These are phyloP conservation scores for Encarsia formosa DNA, from an alignment of 2,888 invertebrate species.

Conservation along the genomic window DNA sequence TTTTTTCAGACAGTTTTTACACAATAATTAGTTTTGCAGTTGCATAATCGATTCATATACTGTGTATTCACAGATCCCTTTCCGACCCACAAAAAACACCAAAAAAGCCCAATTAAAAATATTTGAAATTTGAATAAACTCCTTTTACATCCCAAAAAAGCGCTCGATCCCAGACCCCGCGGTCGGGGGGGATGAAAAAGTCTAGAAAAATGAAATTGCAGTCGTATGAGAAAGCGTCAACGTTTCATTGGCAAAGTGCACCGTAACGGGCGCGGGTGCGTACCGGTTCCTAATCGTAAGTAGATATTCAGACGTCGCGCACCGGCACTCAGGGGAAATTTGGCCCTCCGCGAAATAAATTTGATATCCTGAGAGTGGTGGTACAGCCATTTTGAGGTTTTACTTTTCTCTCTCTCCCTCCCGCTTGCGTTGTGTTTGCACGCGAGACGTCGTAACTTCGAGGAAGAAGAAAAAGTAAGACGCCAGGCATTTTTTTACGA, in stretches of 20 bases:
- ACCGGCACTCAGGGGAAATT: slow-evolving; percentile 27
- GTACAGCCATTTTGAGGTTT: not conserved
- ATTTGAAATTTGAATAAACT: no score
- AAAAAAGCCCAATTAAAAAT: no score
- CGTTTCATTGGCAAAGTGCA: slow-evolving; percentile 18
- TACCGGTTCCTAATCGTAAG: slow-evolving; percentile 15
- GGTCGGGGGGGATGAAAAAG: no score
- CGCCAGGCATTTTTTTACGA: slow-evolving; percentile 25
- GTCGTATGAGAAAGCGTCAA: not conserved
- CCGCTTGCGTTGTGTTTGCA: slow-evolving; percentile 12
- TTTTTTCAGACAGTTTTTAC: no score
- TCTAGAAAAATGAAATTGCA: no score
- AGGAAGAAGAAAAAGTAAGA: not conserved
- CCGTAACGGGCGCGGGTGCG: not conserved
- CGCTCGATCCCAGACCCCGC: no score
- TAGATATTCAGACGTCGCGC: slow-evolving; percentile 22
- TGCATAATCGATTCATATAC: no score
- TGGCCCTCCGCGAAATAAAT: slow-evolving; percentile 23
- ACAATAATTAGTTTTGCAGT: no score
- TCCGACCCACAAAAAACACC: no score
- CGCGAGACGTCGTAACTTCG: no score
- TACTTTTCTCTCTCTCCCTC: not conserved
- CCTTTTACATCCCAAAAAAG: no score
- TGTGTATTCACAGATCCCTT: no score
- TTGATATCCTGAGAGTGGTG: slow-evolving; percentile 19